Base-by-base conservation (phyloP, 2,113 vertebrate genomes). In the Colius striatus region DNA sequence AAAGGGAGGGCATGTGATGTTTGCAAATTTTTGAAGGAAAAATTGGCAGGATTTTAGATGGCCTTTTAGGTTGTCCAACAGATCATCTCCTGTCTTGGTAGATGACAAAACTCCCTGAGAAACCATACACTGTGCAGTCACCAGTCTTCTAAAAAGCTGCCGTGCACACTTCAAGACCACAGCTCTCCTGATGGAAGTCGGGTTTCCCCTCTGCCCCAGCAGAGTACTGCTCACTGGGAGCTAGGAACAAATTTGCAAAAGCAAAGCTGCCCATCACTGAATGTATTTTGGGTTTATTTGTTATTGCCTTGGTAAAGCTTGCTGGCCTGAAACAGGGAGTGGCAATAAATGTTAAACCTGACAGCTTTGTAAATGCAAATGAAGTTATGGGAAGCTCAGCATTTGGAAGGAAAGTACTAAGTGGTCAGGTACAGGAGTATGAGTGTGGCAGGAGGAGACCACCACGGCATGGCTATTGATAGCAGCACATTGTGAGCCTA, bases 391-490 rank as follows among this genome's bases (percentile, higher is more conserved):
- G 61, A 78, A 87, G 22, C 30, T 41, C 61, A 45, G 53, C 30
- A 18, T 75, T 90, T 65, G 30, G 68, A 74, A 94, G 84, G 57
- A 77, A 61, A 84, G 54, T 27, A 84, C 20, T 84, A 41, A 78
- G 55, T 29, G 30, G 73, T 43, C 62, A 87, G 77, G 53, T 72
- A 15, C 34, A 9, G 0, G 9, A 63, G 83, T 76, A 43, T 53
- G 95, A 91, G 89, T 90, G 96, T 63, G 92, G 45, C 27, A 43
- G 47, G 47, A 80, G 78, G 32, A 54, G 38, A 36, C 43, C 10
- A 11, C 36, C 67, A 76, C 79, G 25, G 57, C 61, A 43, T 25
- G 45, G 83, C 89, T 96, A 95, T 97, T 95, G 92, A 0, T 45
- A 36, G 14, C 92, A 89, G 83, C 83, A 93, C 16, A 1, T 81